Conservation (phyloP, 2,113 vertebrate genomes). For the Ranitomeya variabilis region DNA sequence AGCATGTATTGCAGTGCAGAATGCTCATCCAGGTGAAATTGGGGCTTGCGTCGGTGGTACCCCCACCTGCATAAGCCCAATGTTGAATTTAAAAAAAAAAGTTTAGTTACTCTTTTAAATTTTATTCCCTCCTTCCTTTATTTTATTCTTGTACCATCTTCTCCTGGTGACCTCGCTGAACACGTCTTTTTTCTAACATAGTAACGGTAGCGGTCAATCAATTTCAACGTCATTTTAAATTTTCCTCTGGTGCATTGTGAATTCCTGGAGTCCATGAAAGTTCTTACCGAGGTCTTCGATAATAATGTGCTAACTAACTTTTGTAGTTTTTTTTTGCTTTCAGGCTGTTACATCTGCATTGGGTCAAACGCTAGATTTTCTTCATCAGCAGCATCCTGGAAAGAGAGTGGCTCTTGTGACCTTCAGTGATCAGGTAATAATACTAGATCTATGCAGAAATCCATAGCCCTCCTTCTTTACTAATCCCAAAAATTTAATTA, state of each 20-base stretch:
- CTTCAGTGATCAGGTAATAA: conserved; percentile 47
- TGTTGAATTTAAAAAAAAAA: too few relatives aligned
- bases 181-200: too few relatives aligned
- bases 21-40: too few relatives aligned
- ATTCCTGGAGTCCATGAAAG: background rate
- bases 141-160: too few relatives aligned
- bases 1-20: too few relatives aligned
- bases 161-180: background rate
- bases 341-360: conserved; percentile 46
- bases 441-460: background rate
- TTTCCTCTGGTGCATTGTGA: background rate
- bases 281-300: background rate
- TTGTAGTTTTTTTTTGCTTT: background rate
- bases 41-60: too few relatives aligned
- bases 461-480: background rate
- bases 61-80: too few relatives aligned
- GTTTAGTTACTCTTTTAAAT: too few relatives aligned
- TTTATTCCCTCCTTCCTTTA: too few relatives aligned
- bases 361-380: background rate
- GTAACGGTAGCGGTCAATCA: background rate
- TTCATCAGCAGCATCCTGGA: conserved; percentile 3
- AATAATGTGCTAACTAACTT: background rate
- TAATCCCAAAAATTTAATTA: too few relatives aligned
- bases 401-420: conserved; percentile 49
- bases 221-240: background rate